These are phyloP conservation scores for Tetramorium alpestre DNA, from an alignment of 1,140 invertebrate genomes.

Conservation along the genomic window DNA sequence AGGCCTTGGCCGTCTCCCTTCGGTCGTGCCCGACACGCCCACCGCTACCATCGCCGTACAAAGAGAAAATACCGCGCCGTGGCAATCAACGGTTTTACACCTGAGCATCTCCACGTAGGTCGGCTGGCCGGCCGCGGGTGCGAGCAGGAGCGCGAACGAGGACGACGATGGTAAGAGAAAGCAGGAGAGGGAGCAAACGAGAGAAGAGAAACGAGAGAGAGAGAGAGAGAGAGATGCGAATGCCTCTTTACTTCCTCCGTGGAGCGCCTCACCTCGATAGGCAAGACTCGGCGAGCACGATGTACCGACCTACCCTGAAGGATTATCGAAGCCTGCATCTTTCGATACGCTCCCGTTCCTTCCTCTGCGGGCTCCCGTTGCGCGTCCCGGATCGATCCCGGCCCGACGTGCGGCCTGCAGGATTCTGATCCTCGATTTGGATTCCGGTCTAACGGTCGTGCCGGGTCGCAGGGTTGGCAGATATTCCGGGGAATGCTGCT, in stretches of 20 bases:
- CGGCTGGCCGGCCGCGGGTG: conserved; percentile 57
- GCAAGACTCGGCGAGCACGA: conserved; percentile 66
- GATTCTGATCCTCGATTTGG: conserved; percentile 52
- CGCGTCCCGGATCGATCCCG: conserved; percentile 71
- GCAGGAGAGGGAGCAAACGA: conserved; percentile 2
- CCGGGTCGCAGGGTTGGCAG: conserved; percentile 36
- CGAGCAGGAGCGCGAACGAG: conserved; percentile 59
- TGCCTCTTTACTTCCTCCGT: conserved; percentile 44
- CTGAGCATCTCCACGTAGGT: conserved; percentile 79
- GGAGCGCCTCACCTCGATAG: conserved; percentile 65
- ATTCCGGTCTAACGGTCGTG: conserved; percentile 55
- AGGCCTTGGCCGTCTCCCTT: conserved; percentile 82
- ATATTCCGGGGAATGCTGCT: conserved; percentile 19
- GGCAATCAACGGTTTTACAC: conserved; percentile 84
- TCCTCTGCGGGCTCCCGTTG: conserved; percentile 70
- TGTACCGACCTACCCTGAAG: conserved; percentile 73
- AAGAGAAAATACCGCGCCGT: conserved; percentile 81
- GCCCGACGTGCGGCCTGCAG: conserved; percentile 19
- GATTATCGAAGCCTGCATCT: conserved; percentile 75
- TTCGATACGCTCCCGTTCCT: conserved; percentile 76
- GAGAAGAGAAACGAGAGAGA: conserved; percentile 14
- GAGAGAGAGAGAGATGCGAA: conserved; percentile 39
- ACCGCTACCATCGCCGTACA: conserved; percentile 80
- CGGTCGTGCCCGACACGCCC: conserved; percentile 81
- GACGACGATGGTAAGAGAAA: conserved; percentile 69